These are phyloP conservation scores for Hippoglossus stenolepis DNA, from an alignment of 2,113 vertebrate species.

Conservation along the genomic window DNA sequence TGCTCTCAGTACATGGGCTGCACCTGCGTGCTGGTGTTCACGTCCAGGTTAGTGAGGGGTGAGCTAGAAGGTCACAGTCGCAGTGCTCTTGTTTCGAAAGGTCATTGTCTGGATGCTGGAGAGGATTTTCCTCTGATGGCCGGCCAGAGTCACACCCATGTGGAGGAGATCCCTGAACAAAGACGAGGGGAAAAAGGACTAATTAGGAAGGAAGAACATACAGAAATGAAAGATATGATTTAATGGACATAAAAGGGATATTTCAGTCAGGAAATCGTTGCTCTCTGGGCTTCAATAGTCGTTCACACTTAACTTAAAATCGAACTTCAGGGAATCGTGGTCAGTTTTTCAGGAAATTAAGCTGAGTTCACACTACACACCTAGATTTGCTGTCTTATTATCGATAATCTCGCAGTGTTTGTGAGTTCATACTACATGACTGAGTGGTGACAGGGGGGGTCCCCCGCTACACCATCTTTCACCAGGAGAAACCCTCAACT, in stretches of 20 bases:
- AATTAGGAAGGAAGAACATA: not conserved
- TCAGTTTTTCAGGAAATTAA: no score
- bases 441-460: no score
- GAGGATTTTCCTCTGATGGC: slow-evolving; percentile 88
- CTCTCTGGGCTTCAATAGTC: not conserved
- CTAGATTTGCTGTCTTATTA: no score
- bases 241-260: not conserved
- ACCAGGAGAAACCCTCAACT: no score
- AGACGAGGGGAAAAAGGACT: not conserved
- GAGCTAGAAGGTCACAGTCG: slow-evolving; percentile 81
- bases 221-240: not conserved
- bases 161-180: slow-evolving; percentile 83
- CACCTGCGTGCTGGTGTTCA: slow-evolving; percentile 47
- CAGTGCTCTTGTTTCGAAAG: slow-evolving; percentile 79
- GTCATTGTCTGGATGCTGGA: slow-evolving; percentile 86
- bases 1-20: slow-evolving; percentile 36
- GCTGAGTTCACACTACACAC: no score
- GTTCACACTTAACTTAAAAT: slow-evolving; percentile 4
- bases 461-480: no score
- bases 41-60: slow-evolving; percentile 28
- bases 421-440: no score
- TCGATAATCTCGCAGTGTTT: no score
- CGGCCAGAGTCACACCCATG: slow-evolving; percentile 87
- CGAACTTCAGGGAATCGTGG: not conserved
- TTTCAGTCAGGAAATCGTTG: not conserved